These are phyloP conservation scores for Buathra laborator DNA, from an alignment of 2,888 invertebrate genomes.

Conservation along the genomic window DNA sequence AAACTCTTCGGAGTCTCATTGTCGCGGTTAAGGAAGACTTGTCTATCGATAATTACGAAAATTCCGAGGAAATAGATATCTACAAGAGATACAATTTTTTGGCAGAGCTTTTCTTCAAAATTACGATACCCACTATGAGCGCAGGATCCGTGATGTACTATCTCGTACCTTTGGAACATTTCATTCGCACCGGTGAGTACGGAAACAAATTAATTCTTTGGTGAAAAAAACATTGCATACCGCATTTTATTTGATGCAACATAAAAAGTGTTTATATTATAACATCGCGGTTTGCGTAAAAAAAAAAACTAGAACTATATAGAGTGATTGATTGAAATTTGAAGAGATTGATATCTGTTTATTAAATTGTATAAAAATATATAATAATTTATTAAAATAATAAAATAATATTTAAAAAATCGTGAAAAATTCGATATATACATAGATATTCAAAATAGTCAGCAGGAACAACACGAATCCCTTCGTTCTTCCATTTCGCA, in stretches of 20 bases:
- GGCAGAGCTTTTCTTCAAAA: conserved; percentile 67
- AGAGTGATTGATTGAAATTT: background rate
- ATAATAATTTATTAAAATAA: background rate
- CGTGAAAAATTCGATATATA: background rate
- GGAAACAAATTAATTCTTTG: background rate
- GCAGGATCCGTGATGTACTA: conserved; percentile 63
- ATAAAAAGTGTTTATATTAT: background rate
- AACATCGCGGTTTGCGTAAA: background rate
- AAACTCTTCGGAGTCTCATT: conserved; percentile 64
- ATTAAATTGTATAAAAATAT: background rate
- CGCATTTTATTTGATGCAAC: background rate
- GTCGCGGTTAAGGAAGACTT: conserved; percentile 64
- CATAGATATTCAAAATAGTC: conserved; percentile 43
- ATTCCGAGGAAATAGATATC: conserved; percentile 64
- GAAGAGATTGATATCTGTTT: background rate
- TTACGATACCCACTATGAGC: conserved; percentile 67
- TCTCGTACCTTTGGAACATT: conserved; percentile 64
- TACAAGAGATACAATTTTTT: conserved; percentile 68
- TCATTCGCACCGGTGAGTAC: conserved; percentile 64
- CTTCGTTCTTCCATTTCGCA: conserved; percentile 69
- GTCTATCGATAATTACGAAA: conserved; percentile 48
- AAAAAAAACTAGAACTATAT: background rate
- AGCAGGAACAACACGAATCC: conserved; percentile 62
- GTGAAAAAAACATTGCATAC: background rate
- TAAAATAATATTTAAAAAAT: background rate